Base-by-base conservation (phyloP, 2,888 invertebrate species). In the Tuberolachnus salignus region DNA sequence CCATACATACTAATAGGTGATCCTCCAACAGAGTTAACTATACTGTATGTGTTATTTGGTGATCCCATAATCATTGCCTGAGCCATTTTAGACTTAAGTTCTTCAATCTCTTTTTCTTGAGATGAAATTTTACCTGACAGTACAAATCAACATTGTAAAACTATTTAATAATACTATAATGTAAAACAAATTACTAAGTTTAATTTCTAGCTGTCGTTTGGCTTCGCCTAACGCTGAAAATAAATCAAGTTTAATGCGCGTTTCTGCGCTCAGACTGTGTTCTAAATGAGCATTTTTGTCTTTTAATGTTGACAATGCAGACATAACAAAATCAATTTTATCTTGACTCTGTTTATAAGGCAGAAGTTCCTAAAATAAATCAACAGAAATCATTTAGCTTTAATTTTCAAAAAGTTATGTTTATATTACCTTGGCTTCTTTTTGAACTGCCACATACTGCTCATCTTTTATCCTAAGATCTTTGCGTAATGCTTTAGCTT, bases 191-290 rank as follows among this genome's bases (percentile, higher is more conserved):
- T 88, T 86, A 95, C 95, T 91, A 84, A 94, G 94, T 87, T 92
- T 90, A 85, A 94, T 92, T 87, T 92, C 93, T 84, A 96, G 88
- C 86, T 94, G 93, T 80, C 96, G 89, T 86, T 96, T 96, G 82
- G 95, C 96, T 86, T 96, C 97, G 53, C 97, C 97, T 73, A 98
- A 91, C 82, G 98, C 98, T 82, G 96, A 95, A 87, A 98, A 97
- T 84, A 99, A 90, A 88, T 99, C 98, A 84, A 98, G 90, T 88
- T 99, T 99, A 87, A 98, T 93, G 84, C 97, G 91, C 83, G 97
- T 99, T 89, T 99, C 98, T 67, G 97, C 95, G 82, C 95, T 95
- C 83, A 99, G 90, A 84, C 94, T 94, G 85, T 93, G 93, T 88
- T 98, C 97, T 84, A 98, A 89, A 85, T 96, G 95, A 84, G 91